Evolutionary conservation across 2,888 invertebrate genomes (phyloP).

Genomic region (Eutolmus rufibarbis): DNA sequence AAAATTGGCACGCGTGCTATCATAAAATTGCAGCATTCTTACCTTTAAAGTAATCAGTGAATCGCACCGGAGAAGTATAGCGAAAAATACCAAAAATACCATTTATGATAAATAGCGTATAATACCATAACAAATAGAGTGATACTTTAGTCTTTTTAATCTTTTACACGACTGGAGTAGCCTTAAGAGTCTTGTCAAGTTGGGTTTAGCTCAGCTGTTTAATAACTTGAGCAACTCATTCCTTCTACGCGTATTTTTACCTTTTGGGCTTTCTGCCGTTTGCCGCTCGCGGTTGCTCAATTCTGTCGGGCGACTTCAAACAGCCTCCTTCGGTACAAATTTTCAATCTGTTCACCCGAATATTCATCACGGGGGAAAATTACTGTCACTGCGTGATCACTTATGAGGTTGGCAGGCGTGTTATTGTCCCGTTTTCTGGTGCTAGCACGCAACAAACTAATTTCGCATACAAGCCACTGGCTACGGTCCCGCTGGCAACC

Average conservation of each 20-base stretch:
- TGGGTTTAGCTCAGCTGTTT: background rate
- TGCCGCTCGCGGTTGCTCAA: background rate
- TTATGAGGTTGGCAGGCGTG: background rate
- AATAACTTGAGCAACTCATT: background rate
- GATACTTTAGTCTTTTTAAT: background rate
- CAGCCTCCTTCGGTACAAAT: background rate
- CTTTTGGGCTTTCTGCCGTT: background rate
- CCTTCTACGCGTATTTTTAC: background rate
- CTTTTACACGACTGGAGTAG: background rate
- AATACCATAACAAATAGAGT: background rate
- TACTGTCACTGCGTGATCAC: constrained; percentile 23
- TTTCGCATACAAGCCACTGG: background rate
- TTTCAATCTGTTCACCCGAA: constrained; percentile 25
- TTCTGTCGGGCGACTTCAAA: constrained; percentile 16
- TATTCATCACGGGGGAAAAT: constrained; percentile 34
- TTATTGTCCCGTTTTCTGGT: constrained; percentile 19
- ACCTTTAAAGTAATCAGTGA: background rate
- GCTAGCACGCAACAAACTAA: background rate
- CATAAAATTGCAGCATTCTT: background rate
- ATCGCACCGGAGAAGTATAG: background rate
- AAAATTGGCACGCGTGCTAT: background rate
- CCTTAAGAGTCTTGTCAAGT: background rate
- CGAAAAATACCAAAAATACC: background rate
- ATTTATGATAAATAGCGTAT: background rate
- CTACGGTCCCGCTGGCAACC: background rate